Conservation (phyloP, 2,797 vertebrate genomes). For the Heterohyrax brucei region DNA sequence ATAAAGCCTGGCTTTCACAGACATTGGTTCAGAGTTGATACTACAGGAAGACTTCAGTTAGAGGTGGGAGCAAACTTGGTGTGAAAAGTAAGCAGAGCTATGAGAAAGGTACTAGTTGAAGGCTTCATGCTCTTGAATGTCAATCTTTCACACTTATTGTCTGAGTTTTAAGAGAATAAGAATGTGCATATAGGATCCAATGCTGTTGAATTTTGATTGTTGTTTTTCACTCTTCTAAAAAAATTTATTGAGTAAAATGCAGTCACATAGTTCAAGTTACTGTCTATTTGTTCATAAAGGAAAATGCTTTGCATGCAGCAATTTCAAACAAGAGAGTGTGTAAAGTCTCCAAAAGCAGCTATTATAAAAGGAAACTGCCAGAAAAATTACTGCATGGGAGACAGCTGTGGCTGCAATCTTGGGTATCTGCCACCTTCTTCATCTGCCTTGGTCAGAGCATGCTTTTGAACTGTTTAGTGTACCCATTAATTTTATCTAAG, state of each 20-base stretch:
- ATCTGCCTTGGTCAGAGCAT: neutral
- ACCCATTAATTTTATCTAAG: neutral
- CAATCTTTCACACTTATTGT: neutral
- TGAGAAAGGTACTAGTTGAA: neutral
- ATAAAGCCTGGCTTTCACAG: neutral
- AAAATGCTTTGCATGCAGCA: conserved; percentile 84
- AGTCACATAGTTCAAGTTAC: conserved; percentile 49
- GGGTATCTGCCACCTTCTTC: neutral
- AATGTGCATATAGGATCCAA: neutral
- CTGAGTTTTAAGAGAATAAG: conserved; percentile 70
- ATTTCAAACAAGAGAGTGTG: conserved; percentile 70
- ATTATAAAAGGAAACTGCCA: conserved; percentile 80
- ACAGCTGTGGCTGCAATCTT: conserved; percentile 48
- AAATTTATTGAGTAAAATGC: conserved; percentile 71
- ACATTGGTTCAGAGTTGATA: neutral
- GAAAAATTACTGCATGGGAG: conserved; percentile 68
- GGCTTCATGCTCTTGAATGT: neutral
- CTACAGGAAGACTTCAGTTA: neutral
- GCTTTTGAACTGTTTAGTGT: conserved; percentile 4
- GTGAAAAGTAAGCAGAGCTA: neutral
- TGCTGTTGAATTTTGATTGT: conserved; percentile 25
- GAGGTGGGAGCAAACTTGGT: neutral
- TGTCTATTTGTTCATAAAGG: conserved; percentile 72
- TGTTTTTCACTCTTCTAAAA: conserved; percentile 68
- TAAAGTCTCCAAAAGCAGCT: conserved; percentile 77